Evolutionary conservation across 1,140 invertebrate genomes (phyloP).

Genomic region (Drosophila orosa): DNA sequence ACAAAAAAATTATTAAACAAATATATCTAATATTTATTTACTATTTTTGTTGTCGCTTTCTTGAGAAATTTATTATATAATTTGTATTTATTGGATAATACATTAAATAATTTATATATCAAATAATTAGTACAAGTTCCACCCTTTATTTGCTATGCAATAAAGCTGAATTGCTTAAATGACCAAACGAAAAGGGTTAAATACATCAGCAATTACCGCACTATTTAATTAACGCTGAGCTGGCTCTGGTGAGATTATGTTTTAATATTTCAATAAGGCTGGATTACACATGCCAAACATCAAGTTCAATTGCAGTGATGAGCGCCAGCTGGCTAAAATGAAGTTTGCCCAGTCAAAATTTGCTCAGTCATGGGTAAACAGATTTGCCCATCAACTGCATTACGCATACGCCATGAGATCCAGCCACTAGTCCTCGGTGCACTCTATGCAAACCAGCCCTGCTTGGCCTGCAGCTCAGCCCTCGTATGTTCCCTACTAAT

Average conservation of each 20-base stretch:
- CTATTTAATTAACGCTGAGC: slow-evolving; percentile 39
- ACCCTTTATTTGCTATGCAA: not conserved
- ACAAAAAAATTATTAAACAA: no score
- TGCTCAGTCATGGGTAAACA: slow-evolving; percentile 54
- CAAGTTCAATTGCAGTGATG: slow-evolving; percentile 43
- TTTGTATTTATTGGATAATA: no score
- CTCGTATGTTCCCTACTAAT: slow-evolving; percentile 61
- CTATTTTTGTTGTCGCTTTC: no score
- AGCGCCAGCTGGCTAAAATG: slow-evolving; percentile 40
- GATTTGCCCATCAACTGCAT: slow-evolving; percentile 53
- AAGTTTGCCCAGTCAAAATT: slow-evolving; percentile 53
- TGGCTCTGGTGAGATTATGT: slow-evolving; percentile 21
- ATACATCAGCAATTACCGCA: slow-evolving; percentile 25
- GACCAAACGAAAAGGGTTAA: not conserved
- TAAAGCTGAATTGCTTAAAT: not conserved
- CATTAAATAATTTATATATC: no score
- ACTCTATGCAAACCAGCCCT: slow-evolving; percentile 44
- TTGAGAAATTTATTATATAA: no score
- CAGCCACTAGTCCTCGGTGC: slow-evolving; percentile 44
- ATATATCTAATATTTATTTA: no score
- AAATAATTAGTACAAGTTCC: no score
- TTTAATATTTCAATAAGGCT: slow-evolving; percentile 37
- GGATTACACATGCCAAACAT: slow-evolving; percentile 51
- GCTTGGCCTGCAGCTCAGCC: slow-evolving; percentile 52
- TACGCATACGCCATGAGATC: slow-evolving; percentile 54